A percentile compares a stretch with the other conserved stretches of the same genome.
phyloP scores from a whole-genome alignment of 2,888 invertebrate species.

The Anthophora plumipes region DNA sequence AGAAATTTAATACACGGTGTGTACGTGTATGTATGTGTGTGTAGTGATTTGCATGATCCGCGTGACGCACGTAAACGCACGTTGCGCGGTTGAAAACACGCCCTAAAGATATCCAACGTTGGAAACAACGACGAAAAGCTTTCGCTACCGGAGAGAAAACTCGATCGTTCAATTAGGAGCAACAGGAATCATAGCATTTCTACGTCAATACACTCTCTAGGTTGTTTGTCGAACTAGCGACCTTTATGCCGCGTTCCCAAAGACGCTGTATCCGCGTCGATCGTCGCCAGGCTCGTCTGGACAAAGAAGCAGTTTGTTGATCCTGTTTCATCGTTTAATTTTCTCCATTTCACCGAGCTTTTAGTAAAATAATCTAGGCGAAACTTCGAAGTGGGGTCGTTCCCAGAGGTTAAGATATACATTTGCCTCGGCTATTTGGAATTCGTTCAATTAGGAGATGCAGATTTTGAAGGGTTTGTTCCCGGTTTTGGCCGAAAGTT shows the following conservation, averaged over 20 bases:
- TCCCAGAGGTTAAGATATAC: too few species aligned
- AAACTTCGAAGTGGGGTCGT: too few species aligned
- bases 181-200: constrained; percentile 19
- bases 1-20: constrained; percentile 2
- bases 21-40: too few species aligned
- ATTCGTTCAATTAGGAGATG: constrained; percentile 28
- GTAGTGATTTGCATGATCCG: constrained; percentile 2
- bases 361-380: too few species aligned
- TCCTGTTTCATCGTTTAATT: neutral
- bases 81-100: neutral
- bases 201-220: constrained; percentile 4
- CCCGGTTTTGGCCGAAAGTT: neutral
- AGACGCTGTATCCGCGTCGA: constrained; percentile 1
- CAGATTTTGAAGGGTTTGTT: constrained; percentile 10
- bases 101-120: constrained; percentile 30
- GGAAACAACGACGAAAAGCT: constrained; percentile 55
- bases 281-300: neutral
- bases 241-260: neutral
- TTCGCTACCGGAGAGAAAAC: too few species aligned
- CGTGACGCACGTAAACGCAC: constrained; percentile 1
- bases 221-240: constrained; percentile 3
- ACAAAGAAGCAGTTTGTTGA: neutral
- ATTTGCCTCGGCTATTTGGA: neutral
- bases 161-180: constrained; percentile 50
- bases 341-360: too few species aligned